Evolutionary conservation across 2,888 invertebrate species (phyloP).

Genomic region (Nasonia oneida): DNA sequence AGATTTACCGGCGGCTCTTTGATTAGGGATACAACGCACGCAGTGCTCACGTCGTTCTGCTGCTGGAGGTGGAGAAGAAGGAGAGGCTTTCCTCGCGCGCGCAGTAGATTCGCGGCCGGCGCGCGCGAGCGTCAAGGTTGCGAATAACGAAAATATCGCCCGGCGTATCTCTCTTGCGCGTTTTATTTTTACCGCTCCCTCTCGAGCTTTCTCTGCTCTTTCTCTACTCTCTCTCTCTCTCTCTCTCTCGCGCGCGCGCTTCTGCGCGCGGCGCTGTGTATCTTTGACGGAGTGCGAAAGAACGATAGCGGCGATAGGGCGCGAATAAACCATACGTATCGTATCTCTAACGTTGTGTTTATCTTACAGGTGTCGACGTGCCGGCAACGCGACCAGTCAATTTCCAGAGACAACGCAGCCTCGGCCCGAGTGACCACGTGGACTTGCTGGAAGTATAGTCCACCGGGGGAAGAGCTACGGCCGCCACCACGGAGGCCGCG

Average conservation of each 20-base stretch:
- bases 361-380: conserved; percentile 39
- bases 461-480: not conserved
- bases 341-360: not conserved
- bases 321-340: not conserved
- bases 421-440: not conserved
- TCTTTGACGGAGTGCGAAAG: not conserved
- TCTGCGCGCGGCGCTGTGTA: not conserved
- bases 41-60: not conserved
- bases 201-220: not conserved
- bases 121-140: conserved; percentile 50
- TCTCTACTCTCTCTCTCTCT: not conserved
- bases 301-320: not conserved
- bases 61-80: not conserved
- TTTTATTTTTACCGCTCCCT: conserved; percentile 49
- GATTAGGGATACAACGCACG: not conserved
- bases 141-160: conserved; percentile 54
- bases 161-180: conserved; percentile 23
- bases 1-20: conserved; percentile 3
- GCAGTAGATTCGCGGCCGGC: conserved; percentile 5
- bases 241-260: too few relatives aligned
- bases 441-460: not conserved
- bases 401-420: not conserved
- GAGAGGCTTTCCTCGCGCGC: conserved; percentile 6
- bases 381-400: not conserved
- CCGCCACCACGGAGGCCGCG: conserved; percentile 11